Evolutionary conservation across 2,888 invertebrate species (phyloP), one percentile per base, ranked within the genome.

Genomic region (Agrochola circellaris): DNA sequence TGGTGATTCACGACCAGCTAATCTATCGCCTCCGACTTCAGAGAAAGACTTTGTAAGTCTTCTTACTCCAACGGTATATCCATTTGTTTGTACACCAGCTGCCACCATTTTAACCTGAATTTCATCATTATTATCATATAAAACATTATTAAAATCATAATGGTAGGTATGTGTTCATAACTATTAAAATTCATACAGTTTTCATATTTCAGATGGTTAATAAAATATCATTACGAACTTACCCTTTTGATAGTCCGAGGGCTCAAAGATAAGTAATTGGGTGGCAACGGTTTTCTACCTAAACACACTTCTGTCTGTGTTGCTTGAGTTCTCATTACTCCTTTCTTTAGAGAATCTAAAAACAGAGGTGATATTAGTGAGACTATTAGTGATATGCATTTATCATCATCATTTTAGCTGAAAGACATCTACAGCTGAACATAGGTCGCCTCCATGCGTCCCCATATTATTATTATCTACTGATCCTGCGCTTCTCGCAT

Each of bases 281-380:
- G 98, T n/a, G 98, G 97, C 70, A 97, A 93, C n/a, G 97, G 97
- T 94, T 97, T 98, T 89, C 98, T 97, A 88, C 98, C 97, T 91
- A 98, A 95, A 91, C 97, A 97, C 48, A 98, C 97, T 96, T 99
- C 99, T 9, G 98, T 99, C 95, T 99, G 99, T 8, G 99, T 99
- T 26, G 99, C 99, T 95, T 99, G 99, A 0, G 99, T 99, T 94
- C 99, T 98, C 99, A 99, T 99, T 0, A 98, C 98, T 58, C 98
- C 97, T 90, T 98, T 97, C 92, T 98, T 99, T 82, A 98, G 96
- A 93, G 98, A 98, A 95, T 98, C 98, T 97, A 97, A 83, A 95
- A 97, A 38, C 13, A 60, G 13, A 58, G 20, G 60, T 60, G 2
- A 38, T n/a, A 68, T 58, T 58, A 60, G n/a, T n/a, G 4, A 20